Evolutionary conservation across 1,140 invertebrate genomes (phyloP).

Genomic region (Bombus superbus): DNA sequence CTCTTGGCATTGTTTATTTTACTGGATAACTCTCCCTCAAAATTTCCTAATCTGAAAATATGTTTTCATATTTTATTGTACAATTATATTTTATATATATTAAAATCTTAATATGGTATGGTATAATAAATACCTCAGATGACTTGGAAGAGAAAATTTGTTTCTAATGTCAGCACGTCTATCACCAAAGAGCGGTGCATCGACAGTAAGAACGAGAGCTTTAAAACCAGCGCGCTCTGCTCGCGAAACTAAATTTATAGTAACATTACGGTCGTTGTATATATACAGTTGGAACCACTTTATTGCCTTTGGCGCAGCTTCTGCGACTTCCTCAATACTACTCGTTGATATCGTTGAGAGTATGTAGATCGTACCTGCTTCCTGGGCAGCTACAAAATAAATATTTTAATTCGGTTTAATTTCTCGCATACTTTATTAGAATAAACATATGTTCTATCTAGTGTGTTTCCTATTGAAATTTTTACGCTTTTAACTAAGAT

Average conservation of each 20-base stretch:
- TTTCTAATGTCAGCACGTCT: conserved; percentile 92
- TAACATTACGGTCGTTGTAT: conserved; percentile 91
- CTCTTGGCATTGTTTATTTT: conserved; percentile 83
- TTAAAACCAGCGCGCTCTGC: conserved; percentile 94
- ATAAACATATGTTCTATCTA: too few relatives aligned
- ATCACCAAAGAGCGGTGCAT: conserved; percentile 93
- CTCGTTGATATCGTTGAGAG: conserved; percentile 94
- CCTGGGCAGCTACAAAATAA: conserved; percentile 87
- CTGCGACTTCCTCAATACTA: conserved; percentile 94
- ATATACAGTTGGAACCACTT: conserved; percentile 97
- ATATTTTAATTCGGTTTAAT: background rate
- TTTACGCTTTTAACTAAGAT: too few relatives aligned
- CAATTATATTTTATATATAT: background rate
- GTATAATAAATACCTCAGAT: conserved; percentile 86
- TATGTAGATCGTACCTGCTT: conserved; percentile 89
- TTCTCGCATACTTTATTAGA: too few relatives aligned
- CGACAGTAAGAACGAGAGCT: conserved; percentile 95
- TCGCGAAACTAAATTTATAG: conserved; percentile 88
- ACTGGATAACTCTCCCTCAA: conserved; percentile 84
- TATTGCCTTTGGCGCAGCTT: conserved; percentile 87
- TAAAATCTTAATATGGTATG: background rate
- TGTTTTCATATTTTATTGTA: background rate
- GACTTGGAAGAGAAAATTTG: conserved; percentile 91
- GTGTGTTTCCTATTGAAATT: too few relatives aligned
- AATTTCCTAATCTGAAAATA: conserved; percentile 87